Base-by-base conservation (phyloP, 2,888 invertebrate species). In the Conistra vaccinii region DNA sequence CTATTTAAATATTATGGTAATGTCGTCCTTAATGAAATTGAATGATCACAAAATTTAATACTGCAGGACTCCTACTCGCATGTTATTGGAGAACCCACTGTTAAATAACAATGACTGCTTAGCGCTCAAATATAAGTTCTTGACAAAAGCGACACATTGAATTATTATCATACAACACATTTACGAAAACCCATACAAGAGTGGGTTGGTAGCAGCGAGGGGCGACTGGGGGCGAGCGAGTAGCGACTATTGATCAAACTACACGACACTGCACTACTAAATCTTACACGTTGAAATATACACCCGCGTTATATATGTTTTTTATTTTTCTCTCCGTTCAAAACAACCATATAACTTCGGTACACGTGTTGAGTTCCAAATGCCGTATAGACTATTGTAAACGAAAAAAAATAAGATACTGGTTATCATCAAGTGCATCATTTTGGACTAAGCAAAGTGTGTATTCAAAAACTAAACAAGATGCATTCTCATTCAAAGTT, bases 161-260 rank as follows among this genome's bases (percentile, higher is more conserved):
- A 77, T 57, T 73, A 66, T 73, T 66, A 76, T 70, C 58, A 81
- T 62, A 69, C 51, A 78, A 20, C 17, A 70, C 63, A 70, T 73
- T 78, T 76, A 70, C 73, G 62, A 29, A 76, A 73, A 75, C 63
- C 73, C 55, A 58, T 69, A 69, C 66, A 57, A 72, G 45, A 45
- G 65, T 51, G 67, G 45, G 71, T 76, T 29, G 74, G 65, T 73
- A 65, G 71, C 61, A 57, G 53, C 68, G 53, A 85, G 73, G 70
- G 65, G 45, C 73, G 62, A 73, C 69, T 79, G 51, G 58, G 69
- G 73, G 76, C 81, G 65, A 84, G 58, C 63, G 69, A 79, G 83
- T 71, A 77, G 73, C 69, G 62, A 77, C 84, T 86, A 86, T 86
- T 86, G 86, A 86, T 86, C 86, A 86, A 86, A 87, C 83, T 70